phyloP scores from a whole-genome alignment of 2,113 vertebrate genomes.

The Notarius quadriscutis region DNA sequence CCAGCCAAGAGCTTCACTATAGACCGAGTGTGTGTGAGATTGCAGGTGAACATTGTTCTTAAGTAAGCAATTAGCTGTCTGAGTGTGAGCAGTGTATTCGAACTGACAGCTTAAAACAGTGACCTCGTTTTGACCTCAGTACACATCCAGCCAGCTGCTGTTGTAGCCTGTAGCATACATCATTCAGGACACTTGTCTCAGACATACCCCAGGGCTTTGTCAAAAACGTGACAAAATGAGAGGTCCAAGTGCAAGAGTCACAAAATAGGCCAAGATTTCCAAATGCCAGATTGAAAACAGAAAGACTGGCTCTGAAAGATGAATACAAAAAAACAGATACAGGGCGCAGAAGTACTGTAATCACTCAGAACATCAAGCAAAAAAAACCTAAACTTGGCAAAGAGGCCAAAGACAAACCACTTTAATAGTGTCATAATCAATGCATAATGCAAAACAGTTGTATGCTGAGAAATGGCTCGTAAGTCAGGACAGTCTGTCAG shows the following conservation, averaged over 20 bases:
- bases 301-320: background rate
- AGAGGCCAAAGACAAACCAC: background rate
- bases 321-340: background rate
- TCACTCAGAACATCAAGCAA: background rate
- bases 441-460: background rate
- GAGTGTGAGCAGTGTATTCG: conserved; percentile 38
- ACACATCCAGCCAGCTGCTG: conserved; percentile 1
- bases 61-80: conserved; percentile 43
- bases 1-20: conserved; percentile 5
- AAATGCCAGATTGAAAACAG: background rate
- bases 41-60: conserved; percentile 7
- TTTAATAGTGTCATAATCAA: background rate
- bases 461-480: background rate
- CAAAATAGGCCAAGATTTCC: background rate
- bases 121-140: conserved; percentile 42
- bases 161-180: conserved; percentile 11
- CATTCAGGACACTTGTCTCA: background rate
- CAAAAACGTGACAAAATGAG: background rate
- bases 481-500: background rate
- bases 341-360: background rate
- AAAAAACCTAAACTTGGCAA: background rate
- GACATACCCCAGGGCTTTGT: background rate
- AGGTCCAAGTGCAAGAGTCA: background rate
- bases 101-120: conserved; percentile 25
- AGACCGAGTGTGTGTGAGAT: too few relatives aligned